These are phyloP conservation scores for Lypha dubia DNA, from an alignment of 2,888 invertebrate species.

Conservation along the genomic window DNA sequence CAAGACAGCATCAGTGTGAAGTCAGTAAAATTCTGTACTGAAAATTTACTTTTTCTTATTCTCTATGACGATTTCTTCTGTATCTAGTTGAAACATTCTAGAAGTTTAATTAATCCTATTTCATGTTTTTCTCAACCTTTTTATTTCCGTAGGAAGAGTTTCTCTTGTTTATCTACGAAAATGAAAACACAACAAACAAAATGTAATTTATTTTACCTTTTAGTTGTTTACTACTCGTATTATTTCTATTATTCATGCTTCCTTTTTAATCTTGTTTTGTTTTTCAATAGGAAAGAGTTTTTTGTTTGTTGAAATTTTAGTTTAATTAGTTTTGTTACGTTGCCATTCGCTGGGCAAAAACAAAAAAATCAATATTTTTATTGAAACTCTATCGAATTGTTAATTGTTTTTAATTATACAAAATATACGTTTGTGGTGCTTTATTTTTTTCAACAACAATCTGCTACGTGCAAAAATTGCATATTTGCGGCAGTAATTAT, in stretches of 20 bases:
- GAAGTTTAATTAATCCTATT: not conserved
- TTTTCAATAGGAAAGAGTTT: not conserved
- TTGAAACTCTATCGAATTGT: conserved; percentile 3
- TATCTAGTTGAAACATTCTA: not conserved
- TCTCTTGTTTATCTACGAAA: not conserved
- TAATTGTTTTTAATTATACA: conserved; percentile 42
- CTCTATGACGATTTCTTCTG: not conserved
- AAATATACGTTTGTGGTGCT: not conserved
- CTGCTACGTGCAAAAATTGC: not conserved
- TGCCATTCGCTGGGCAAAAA: not conserved
- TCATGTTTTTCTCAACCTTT: not conserved
- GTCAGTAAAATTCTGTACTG: too few relatives aligned
- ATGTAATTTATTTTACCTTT: not conserved
- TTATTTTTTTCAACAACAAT: not conserved
- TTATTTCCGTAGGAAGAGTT: not conserved
- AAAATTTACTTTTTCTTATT: too few relatives aligned
- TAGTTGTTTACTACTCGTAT: not conserved
- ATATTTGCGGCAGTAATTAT: not conserved
- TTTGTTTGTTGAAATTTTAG: not conserved
- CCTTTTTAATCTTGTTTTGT: not conserved
- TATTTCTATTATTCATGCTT: not conserved
- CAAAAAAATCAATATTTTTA: conserved; percentile 4
- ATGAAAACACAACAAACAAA: conserved; percentile 24
- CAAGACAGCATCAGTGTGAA: too few relatives aligned
- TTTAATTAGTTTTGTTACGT: conserved; percentile 19